Evolutionary conservation across 30 jellyfish, hydroid and myxozoan genomes (phyloP), one percentile per base, ranked within the genome.

Genomic region (Turritopsis dohrnii): DNA sequence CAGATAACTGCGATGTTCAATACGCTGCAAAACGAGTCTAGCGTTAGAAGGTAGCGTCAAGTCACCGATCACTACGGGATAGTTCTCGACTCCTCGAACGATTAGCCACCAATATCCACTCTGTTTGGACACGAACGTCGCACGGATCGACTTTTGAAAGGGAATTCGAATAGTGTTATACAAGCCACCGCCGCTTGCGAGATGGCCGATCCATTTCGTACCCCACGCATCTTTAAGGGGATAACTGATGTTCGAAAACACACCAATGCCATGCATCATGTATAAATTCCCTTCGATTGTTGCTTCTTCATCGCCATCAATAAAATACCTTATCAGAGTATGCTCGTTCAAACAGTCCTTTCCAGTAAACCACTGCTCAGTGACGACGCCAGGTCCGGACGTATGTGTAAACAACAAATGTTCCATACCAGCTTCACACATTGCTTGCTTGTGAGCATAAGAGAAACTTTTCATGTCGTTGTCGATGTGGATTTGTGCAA

Each of bases 311-410:
- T 83, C 93, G 1, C 84, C 93, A 80, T 90, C 95, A 27, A 90
- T 85, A 80, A 80, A 90, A 83, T 90, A 90, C 31, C 95, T 80
- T 52, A 80, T 71, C 76, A 83, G 82, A 65, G 97, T 81, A 52
- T 83, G 83, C 0, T 95, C 91, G 21, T 87, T 86, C 27, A 90
- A 81, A 80, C 97, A 90, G 1, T 54, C 84, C 23, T 25, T 16
- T 19, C 97, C 92, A 3, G 97, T 84, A 31, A 85, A 90, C 97
- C 97, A 90, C 82, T 90, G 97, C 88, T 90, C 97, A 1, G 97
- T 90, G 8, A 90, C 28, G 52, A 85, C 97, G 3, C 90, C 97
- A 0, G 97, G 97, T 13, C 95, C 97, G 25, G 41, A 13, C 5
- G 31, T 26, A 52, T 84, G 66, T 54, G 81, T 74, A 76, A 90